Evolutionary conservation across 2,888 invertebrate species (phyloP), one percentile per base, ranked within the genome.

Genomic region (Cryptus armator): DNA sequence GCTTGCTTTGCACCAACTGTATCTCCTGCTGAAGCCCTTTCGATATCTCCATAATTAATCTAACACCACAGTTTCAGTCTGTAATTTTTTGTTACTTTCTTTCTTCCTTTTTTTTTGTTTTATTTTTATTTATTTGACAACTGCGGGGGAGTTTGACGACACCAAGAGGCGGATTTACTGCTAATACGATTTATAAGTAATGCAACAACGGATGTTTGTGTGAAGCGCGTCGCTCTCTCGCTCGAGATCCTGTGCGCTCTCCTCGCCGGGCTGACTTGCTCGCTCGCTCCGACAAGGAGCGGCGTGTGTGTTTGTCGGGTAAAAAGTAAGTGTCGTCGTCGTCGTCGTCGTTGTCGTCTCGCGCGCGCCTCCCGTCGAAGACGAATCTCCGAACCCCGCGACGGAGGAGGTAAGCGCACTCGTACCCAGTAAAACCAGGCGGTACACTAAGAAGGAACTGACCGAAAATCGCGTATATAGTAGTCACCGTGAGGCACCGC

Each of bases 21-120:
- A 96, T 95, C 90, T 95, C 95, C 93, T 95, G 95, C 90, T 95
- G 95, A 91, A 95, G 95, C 93, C 95, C 94, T 91, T 95, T 95
- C 83, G 95, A 95, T 88, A 96, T 95, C 95, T 96, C 95, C 95
- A 95, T 95, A 88, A 86, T 91, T 92, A 80, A 68, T 70, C 24
- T n/a, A 48, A 76, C 70, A 62, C 43, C 56, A 66, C n/a, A 81
- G 66, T 66, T 66, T 70, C 66, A 14, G 68, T 67, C 59, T 74
- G 62, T 62, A 16, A 67, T 10, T 71, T 64, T 51, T 70, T 68
- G 51, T 79, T 48, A 44, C 64, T 66, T 71, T 68, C 44, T 37
- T 53, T 43, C 16, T 37, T 56, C 2, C 46, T 67, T 59, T n/a
- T 14, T 59, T 67, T 29, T 48, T 43, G 19, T 59, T 32, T 72